Evolutionary conservation across 2,888 invertebrate genomes (phyloP).

Genomic region (Protophormia terraenovae): DNA sequence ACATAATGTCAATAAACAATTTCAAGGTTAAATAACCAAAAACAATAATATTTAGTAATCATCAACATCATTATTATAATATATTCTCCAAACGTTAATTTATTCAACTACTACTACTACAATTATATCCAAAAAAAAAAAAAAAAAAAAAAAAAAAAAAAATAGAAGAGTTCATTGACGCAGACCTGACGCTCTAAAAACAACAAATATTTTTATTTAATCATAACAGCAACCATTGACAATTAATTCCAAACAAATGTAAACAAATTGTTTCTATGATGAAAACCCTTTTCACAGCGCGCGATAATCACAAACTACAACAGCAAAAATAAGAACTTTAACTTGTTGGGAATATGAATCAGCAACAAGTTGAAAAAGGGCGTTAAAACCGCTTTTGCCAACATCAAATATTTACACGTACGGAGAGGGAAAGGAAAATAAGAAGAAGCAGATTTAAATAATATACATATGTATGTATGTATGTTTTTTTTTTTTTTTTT

Average conservation of each 20-base stretch:
- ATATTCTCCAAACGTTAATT: not conserved
- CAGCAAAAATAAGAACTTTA: too few species aligned
- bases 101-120: not conserved
- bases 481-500: too few species aligned
- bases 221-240: conserved; percentile 6
- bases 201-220: not conserved
- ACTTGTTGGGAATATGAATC: conserved; percentile 37
- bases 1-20: conserved; percentile 48
- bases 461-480: too few species aligned
- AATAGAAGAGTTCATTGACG: conserved; percentile 35
- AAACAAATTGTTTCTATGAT: not conserved
- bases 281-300: not conserved
- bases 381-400: not conserved
- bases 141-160: not conserved
- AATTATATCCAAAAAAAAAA: not conserved
- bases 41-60: conserved; percentile 17
- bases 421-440: not conserved
- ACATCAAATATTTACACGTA: not conserved
- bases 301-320: not conserved
- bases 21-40: conserved; percentile 52
- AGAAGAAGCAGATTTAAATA: not conserved
- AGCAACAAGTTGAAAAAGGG: conserved; percentile 37
- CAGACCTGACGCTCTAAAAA: not conserved
- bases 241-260: conserved; percentile 7
- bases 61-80: not conserved